phyloP scores from a whole-genome alignment of 2,888 invertebrate genomes.

The Athripsodes cinereus region DNA sequence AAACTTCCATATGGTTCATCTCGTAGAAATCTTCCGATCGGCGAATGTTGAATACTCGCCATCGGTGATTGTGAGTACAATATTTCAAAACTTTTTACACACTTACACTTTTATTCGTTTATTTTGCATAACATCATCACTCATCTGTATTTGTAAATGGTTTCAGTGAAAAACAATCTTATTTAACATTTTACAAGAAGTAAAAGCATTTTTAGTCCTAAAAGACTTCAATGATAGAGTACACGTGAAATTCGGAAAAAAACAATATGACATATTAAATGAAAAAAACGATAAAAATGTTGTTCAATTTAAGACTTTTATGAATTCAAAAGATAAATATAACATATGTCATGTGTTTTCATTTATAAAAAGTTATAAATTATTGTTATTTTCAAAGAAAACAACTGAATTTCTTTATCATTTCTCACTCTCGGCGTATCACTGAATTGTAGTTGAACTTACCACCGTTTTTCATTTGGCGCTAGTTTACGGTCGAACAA shows the following conservation, averaged over 20 bases:
- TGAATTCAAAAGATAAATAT: not conserved
- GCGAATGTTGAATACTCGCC: constrained; percentile 70
- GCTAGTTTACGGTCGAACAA: not conserved
- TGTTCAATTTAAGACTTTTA: too few relatives aligned
- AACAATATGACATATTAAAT: not conserved
- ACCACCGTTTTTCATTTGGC: not conserved
- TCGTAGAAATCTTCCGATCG: constrained; percentile 73
- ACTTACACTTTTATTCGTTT: too few relatives aligned
- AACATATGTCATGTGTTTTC: not conserved
- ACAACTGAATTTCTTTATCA: too few relatives aligned
- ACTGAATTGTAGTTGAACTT: not conserved
- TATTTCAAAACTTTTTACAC: not conserved
- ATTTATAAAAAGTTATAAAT: not conserved
- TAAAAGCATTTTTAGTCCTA: not conserved
- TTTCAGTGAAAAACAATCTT: too few relatives aligned
- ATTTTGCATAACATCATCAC: too few relatives aligned
- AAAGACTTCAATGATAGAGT: constrained; percentile 26
- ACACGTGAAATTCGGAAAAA: constrained; percentile 14
- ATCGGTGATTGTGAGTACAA: constrained; percentile 66
- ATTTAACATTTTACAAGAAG: too few relatives aligned
- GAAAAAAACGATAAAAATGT: too few relatives aligned
- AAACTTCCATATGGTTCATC: constrained; percentile 76
- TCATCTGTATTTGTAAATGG: too few relatives aligned
- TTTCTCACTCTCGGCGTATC: not conserved
- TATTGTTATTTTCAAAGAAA: not conserved